A percentile compares a stretch with the other conserved stretches of the same genome.
phyloP scores from a whole-genome alignment of 2,797 vertebrate species.

The Calcarius lapponicus region DNA sequence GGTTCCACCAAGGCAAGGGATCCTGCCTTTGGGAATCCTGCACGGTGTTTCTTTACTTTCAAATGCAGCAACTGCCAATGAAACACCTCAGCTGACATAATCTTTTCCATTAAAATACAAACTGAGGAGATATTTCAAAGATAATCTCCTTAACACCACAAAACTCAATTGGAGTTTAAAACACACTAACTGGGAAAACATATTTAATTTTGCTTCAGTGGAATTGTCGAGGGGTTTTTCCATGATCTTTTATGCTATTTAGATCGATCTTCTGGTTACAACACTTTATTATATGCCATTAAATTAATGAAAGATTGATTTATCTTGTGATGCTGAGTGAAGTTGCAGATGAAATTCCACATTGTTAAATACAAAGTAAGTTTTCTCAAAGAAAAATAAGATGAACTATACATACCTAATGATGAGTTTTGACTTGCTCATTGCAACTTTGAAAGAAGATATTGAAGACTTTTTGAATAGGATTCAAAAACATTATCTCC shows the following conservation, averaged over 20 bases:
- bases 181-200: neutral
- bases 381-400: neutral
- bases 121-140: neutral
- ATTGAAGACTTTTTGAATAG: neutral
- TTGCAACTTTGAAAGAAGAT: neutral
- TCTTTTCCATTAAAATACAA: neutral
- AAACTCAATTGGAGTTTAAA: neutral
- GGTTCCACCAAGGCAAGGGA: neutral
- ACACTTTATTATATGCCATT: conserved; percentile 5
- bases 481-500: neutral
- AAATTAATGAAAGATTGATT: conserved; percentile 47
- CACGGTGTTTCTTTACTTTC: neutral
- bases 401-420: neutral
- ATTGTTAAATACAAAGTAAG: neutral
- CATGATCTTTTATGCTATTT: neutral
- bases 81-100: neutral
- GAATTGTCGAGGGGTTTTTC: neutral
- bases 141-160: neutral
- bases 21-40: neutral
- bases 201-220: neutral
- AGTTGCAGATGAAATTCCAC: neutral
- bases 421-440: neutral
- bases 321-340: neutral
- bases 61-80: neutral
- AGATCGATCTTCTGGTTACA: conserved; percentile 8